A percentile compares a stretch with the other conserved stretches of the same genome.
phyloP scores from a whole-genome alignment of 1,140 invertebrate genomes.

The Phortica variegata region DNA sequence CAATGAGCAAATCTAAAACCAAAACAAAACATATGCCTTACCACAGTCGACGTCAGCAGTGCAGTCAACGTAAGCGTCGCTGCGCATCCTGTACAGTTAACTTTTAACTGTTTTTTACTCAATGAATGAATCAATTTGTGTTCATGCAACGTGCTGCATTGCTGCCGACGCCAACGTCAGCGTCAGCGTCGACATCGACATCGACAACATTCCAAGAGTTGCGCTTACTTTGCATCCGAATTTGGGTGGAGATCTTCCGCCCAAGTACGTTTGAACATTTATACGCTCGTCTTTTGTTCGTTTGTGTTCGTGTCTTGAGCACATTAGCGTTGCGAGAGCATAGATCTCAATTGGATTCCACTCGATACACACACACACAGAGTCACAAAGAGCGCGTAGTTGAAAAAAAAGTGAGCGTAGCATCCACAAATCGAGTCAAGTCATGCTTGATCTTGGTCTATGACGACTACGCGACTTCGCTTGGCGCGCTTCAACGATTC shows the following conservation, averaged over 20 bases:
- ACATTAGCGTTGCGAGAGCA: conserved; percentile 12
- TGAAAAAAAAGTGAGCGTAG: conserved; percentile 28
- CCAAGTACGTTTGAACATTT: conserved; percentile 31
- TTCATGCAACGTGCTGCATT: conserved; percentile 7
- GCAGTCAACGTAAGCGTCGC: not conserved
- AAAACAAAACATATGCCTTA: no score
- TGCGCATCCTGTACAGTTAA: conserved; percentile 34
- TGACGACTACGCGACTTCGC: no score
- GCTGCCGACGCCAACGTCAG: conserved; percentile 11
- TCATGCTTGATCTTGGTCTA: no score
- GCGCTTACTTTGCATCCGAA: conserved; percentile 45
- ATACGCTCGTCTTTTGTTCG: conserved; percentile 13
- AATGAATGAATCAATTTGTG: conserved; percentile 40
- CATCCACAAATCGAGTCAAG: not conserved
- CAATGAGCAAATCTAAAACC: no score
- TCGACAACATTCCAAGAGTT: conserved; percentile 40
- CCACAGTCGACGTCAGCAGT: not conserved
- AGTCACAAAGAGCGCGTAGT: no score
- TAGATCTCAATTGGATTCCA: conserved; percentile 31
- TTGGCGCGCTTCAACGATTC: no score
- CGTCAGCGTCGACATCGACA: conserved; percentile 13
- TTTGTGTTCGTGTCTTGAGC: not conserved
- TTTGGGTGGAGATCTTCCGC: conserved; percentile 57
- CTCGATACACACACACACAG: conserved; percentile 23
- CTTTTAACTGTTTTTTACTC: conserved; percentile 33